Evolutionary conservation across 2,888 invertebrate genomes (phyloP).

Genomic region (Brachyptera risi): DNA sequence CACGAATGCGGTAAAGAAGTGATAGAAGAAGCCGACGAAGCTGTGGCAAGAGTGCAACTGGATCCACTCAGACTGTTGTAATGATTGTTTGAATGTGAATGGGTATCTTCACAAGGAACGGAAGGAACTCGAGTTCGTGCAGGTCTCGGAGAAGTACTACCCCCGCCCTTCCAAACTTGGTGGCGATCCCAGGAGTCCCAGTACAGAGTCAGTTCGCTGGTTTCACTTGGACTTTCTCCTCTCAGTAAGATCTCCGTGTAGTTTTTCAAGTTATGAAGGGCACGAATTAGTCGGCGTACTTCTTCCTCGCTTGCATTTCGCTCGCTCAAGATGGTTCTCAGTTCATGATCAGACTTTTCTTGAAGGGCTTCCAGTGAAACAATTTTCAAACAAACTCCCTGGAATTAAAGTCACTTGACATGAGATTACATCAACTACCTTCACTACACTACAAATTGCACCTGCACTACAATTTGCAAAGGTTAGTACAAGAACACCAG

Average conservation of each 20-base stretch:
- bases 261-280: constrained; percentile 70
- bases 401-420: too few species aligned
- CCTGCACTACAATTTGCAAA: background rate
- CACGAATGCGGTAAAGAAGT: constrained; percentile 49
- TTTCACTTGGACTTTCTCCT: constrained; percentile 53
- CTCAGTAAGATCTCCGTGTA: constrained; percentile 68
- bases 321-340: constrained; percentile 65
- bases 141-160: constrained; percentile 49
- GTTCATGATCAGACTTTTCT: constrained; percentile 78
- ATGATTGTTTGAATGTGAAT: background rate
- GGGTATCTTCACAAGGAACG: constrained; percentile 7
- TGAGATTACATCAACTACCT: too few species aligned
- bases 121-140: constrained; percentile 41
- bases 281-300: constrained; percentile 72
- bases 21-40: constrained; percentile 47
- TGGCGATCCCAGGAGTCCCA: constrained; percentile 94
- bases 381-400: constrained; percentile 68
- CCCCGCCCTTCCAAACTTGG: constrained; percentile 44
- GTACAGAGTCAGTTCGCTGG: constrained; percentile 64
- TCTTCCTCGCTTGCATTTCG: constrained; percentile 74
- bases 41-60: constrained; percentile 35
- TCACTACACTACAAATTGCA: background rate
- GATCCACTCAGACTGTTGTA: constrained; percentile 37
- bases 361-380: constrained; percentile 74
- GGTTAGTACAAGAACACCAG: too few species aligned